Conservation (phyloP, 2,113 vertebrate species). For the Nothocercus julius region DNA sequence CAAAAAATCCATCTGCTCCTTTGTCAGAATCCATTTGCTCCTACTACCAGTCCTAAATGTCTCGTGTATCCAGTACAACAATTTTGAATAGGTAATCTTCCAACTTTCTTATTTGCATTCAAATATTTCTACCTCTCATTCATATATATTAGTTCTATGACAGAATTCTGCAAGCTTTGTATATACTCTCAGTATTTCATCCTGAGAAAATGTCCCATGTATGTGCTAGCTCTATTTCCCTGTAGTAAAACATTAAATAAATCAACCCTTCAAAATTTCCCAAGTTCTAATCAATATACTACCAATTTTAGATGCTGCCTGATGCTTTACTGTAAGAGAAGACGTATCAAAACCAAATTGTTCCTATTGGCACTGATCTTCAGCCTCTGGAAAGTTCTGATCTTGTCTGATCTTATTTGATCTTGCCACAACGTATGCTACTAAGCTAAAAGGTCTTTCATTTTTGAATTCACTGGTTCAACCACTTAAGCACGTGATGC, state of each 20-base stretch:
- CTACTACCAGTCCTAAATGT: background rate
- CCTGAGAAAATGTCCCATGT: background rate
- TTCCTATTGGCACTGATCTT: background rate
- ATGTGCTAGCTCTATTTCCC: background rate
- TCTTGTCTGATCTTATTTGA: background rate
- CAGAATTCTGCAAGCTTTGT: background rate
- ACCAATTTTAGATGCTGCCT: background rate
- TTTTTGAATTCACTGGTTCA: background rate
- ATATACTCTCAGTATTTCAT: background rate
- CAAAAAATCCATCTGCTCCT: slow-evolving; percentile 14
- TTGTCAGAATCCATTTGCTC: slow-evolving; percentile 53
- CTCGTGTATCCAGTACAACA: background rate
- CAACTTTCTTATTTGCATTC: background rate
- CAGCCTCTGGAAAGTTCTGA: background rate
- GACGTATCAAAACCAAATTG: background rate
- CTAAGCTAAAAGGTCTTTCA: background rate
- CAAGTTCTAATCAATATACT: background rate
- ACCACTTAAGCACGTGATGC: background rate
- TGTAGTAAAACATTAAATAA: background rate
- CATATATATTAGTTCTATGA: background rate
- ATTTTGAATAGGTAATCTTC: background rate
- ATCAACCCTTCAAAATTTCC: background rate
- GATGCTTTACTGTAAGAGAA: background rate
- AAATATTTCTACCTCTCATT: background rate
- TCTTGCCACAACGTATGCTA: background rate